Conservation (phyloP, 1,140 invertebrate genomes). For the Drosophila carrolli region DNA sequence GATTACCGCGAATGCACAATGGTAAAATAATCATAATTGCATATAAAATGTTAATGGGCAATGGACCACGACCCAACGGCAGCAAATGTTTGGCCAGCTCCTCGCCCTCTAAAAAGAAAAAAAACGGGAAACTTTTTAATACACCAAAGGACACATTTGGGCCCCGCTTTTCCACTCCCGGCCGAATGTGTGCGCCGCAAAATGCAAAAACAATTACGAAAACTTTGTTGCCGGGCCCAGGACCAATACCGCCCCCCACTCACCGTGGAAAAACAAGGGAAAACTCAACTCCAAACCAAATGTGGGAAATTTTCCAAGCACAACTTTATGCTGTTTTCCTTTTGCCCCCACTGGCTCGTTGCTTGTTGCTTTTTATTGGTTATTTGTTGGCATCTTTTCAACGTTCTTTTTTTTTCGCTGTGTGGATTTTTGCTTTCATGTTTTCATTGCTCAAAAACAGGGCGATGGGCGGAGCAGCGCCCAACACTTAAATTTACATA, state of each 20-base stretch:
- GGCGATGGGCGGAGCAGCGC: constrained; percentile 30
- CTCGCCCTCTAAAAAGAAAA: constrained; percentile 15
- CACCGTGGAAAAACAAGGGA: constrained; percentile 19
- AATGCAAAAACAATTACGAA: constrained; percentile 83
- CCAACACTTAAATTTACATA: constrained; percentile 81
- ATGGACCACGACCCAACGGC: constrained; percentile 53
- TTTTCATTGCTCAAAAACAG: constrained; percentile 78
- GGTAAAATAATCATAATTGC: constrained; percentile 83
- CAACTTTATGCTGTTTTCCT: constrained; percentile 66
- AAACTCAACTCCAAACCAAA: constrained; percentile 68
- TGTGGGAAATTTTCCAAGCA: constrained; percentile 71
- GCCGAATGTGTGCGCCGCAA: constrained; percentile 61
- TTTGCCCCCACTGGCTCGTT: constrained; percentile 35
- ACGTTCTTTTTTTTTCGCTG: constrained; percentile 50
- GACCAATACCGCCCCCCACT: not conserved
- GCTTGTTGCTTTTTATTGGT: constrained; percentile 75
- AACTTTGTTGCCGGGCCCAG: constrained; percentile 58
- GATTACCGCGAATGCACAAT: constrained; percentile 82
- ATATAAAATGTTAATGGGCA: constrained; percentile 83
- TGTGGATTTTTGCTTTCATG: constrained; percentile 73
- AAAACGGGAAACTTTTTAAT: constrained; percentile 74
- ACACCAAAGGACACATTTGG: constrained; percentile 82
- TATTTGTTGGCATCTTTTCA: constrained; percentile 53
- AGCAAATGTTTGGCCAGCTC: constrained; percentile 26
- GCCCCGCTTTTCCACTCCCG: constrained; percentile 34